Percentiles rank a stretch among this genome's conserved stretches.
These are phyloP conservation scores for Theonella swinhoei DNA, from an alignment of 37 sponge, comb jelly and placozoan species.

Conservation along the genomic window DNA sequence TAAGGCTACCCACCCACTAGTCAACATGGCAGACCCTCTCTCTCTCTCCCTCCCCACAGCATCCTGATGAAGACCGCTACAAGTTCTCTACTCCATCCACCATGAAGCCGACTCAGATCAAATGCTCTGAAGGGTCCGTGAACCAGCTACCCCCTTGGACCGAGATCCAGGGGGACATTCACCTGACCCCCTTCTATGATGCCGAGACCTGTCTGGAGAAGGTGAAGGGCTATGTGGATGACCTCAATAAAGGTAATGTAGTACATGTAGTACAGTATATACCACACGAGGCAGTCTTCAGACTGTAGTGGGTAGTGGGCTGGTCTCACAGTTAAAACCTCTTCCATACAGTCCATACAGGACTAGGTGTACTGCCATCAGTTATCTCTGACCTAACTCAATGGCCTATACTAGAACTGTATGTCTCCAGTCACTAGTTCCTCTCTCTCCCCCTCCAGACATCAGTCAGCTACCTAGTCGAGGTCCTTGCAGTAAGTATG, in stretches of 20 bases:
- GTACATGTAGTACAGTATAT: too few species aligned
- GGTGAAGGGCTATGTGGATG: slow-evolving; percentile 34
- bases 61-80: slow-evolving; percentile 43
- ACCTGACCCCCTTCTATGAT: slow-evolving; percentile 64
- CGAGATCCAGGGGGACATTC: slow-evolving; percentile 59
- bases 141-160: slow-evolving; percentile 63
- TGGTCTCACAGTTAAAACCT: too few species aligned
- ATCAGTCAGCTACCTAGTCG: slow-evolving; percentile 40
- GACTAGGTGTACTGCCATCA: too few species aligned
- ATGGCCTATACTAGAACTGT: too few species aligned
- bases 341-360: too few species aligned
- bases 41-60: slow-evolving; percentile 1
- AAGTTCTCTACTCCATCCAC: slow-evolving; percentile 59
- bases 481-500: slow-evolving; percentile 72
- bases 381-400: too few species aligned
- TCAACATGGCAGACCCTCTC: neutral
- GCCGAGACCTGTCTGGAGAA: slow-evolving; percentile 25
- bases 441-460: too few species aligned
- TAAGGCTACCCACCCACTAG: slow-evolving; percentile 32
- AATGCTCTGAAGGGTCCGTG: slow-evolving; percentile 42
- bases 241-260: slow-evolving; percentile 43
- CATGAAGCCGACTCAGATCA: slow-evolving; percentile 69
- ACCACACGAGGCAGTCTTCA: too few species aligned
- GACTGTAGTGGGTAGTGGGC: too few species aligned
- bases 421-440: too few species aligned